Base-by-base conservation (phyloP, 2,888 invertebrate species). In the Oxystoma pomonae region DNA sequence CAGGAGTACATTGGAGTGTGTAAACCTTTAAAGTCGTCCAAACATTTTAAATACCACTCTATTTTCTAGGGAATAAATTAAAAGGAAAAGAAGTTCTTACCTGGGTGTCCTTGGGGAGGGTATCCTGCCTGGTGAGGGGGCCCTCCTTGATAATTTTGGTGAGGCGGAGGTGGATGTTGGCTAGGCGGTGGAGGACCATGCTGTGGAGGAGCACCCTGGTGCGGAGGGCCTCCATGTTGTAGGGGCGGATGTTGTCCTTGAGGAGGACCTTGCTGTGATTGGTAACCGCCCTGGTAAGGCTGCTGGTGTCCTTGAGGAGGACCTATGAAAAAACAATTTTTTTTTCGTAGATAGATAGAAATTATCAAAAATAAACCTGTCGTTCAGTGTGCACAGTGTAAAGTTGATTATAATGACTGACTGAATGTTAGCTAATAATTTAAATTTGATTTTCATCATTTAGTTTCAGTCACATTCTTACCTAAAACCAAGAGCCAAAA, bases 61-160 rank as follows among this genome's bases (percentile, higher is more conserved):
- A n/a, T 50, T 12, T 12, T 12, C 12, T 50, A n/a, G 50, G 9
- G 50, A 50, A 50, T n/a, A 12, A 9, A 9, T 50, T 50, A 9
- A 50, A 50, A 50, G n/a, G n/a, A 50, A 50, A 50, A 12, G 50
- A n/a, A 50, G n/a, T 50, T 16, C n/a, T 53, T 19, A 53, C 53
- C 53, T 53, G 53, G 7, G n/a, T 53, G 53, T 19, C 53, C 50
- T 50, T 50, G 50, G n/a, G 50, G 50, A n/a, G n/a, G n/a, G n/a
- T n/a, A n/a, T n/a, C n/a, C 35, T 7, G 5, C 35, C 35, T 35
- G 35, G 3, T 3, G 35, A 12, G 35, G 35, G 12, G 3, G 12
- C 12, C 35, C 35, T 35, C 65, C 65, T 51, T 65, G 65, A 58
- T 65, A 62, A 55, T 60, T 60, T 55, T 65, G 65, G 21, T 59